Base-by-base conservation (phyloP, 2,113 vertebrate genomes). In the Regulus satrapa region DNA sequence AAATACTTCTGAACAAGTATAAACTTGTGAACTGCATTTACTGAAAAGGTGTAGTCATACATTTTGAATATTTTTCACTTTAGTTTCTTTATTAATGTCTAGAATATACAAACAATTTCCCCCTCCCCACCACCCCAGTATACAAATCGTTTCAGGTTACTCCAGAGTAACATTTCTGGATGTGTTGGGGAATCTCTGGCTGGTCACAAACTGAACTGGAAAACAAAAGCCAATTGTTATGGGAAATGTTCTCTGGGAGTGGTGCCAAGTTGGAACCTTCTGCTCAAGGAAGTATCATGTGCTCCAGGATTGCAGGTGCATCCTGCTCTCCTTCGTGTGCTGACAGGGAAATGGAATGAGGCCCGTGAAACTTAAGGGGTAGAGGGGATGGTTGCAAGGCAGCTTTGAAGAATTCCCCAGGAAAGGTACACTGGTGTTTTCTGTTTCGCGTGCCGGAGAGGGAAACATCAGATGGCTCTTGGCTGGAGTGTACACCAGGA, bases 241-340 rank as follows among this genome's bases (percentile, higher is more conserved):
- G 7, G 49, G 79, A 92, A 88, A 69, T 10, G 25, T 75, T 79
- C 32, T 62, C 59, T 1, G 5, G 55, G 85, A 67, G 52, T 0
- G 0, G 34, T 94, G 88, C 95, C 95, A 90, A 20, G 38, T 80
- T 38, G 71, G 71, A 90, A 74, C 46, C 75, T 92, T 88, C 63
- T 77, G 16, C 82, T 73, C 29, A 34, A 92, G 92, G 92, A 95
- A 90, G 51, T 49, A 25, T 58, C 72, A 62, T 1, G 0, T 71
- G 82, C 63, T 74, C 14, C 17, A 36, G 67, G 51, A 48, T 31
- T 46, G 59, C 92, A 95, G 94, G 92, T 96, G 92, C 68, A 59
- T 93, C 94, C 92, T 96, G 82, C 66, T 68, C 66, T 68, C 41
- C 43, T 88, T 45, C 45, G 3, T 5, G 1, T 32, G 41, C 73